Evolutionary conservation across 1,140 invertebrate species (phyloP), one percentile per base, ranked within the genome.

Genomic region (Euborellia annulipes): DNA sequence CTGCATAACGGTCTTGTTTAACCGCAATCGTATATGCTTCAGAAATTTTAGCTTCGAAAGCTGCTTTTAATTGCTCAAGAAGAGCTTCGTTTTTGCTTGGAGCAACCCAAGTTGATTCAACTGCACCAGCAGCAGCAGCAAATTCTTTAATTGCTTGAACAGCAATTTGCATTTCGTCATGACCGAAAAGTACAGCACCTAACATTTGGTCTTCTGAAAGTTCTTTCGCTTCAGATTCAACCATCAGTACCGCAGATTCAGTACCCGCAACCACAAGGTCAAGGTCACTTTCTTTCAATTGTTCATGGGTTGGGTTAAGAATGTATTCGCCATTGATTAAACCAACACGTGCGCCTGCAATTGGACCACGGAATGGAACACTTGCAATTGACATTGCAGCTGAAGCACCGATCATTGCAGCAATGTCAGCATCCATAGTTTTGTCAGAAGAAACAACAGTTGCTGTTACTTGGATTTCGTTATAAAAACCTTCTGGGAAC

Each of bases 401-500:
- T 6, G 45, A 50, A 46, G 51, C 48, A 17, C 20, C 52, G 23
- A 50, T 43, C 9, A 45, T 18, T 13, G 50, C 37, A 3, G 41
- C 6, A 9, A 48, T 45, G 20, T 54, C 54, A 9, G 41, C 22
- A n/a, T 17, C 11, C 2, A 42, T n/a, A 11, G 36, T 16, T 2
- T 18, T 6, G 27, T 53, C 32, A 32, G 22, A 3, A 3, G 54
- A 44, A 4, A 52, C 3, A 6, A 48, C 7, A 6, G 21, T 45
- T 19, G 17, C 17, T 7, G 50, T 47, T 11, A 50, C 23, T n/a
- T 48, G 43, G 3, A 45, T 37, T 41, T 54, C 55, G 32, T 43
- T 34, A 14, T 27, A 8, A 41, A 45, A 52, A 38, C 36, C 45
- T 21, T 50, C 36, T 3, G 55, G 52, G 20, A 57, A 49, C 27